phyloP scores from a whole-genome alignment of 2,888 invertebrate genomes.

The Spodoptera picta region DNA sequence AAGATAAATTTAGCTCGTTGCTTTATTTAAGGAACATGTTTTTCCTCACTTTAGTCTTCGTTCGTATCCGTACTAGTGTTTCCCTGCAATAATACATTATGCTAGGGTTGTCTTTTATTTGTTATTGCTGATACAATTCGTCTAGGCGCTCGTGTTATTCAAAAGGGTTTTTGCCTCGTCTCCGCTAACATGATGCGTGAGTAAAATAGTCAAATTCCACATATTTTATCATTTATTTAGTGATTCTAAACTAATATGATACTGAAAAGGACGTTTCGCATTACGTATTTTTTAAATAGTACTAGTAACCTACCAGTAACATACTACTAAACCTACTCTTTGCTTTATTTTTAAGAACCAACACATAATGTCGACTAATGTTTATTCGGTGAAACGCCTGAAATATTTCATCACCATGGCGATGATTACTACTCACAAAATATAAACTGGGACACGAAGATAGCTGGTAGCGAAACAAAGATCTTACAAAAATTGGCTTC shows the following conservation, averaged over 20 bases:
- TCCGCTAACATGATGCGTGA: constrained; percentile 23
- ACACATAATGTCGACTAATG: no score
- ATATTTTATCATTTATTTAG: neutral
- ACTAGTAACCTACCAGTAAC: no score
- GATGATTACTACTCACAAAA: constrained; percentile 20
- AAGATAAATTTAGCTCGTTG: constrained; percentile 47
- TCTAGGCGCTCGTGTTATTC: constrained; percentile 25
- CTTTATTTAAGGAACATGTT: constrained; percentile 42
- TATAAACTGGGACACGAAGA: constrained; percentile 31
- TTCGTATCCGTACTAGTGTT: constrained; percentile 25
- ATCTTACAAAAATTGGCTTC: constrained; percentile 39
- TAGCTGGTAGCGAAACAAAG: constrained; percentile 37
- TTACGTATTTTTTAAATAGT: no score
- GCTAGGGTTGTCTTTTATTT: constrained; percentile 24
- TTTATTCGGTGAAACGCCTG: neutral
- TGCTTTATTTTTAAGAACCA: no score
- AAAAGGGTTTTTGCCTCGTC: constrained; percentile 18
- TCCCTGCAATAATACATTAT: constrained; percentile 29
- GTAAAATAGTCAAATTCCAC: constrained; percentile 14
- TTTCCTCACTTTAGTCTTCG: constrained; percentile 26
- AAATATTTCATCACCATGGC: constrained; percentile 4
- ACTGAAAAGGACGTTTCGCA: no score
- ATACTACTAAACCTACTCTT: no score
- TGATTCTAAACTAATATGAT: no score
- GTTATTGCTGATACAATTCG: constrained; percentile 39